phyloP scores from a whole-genome alignment of 1,140 invertebrate species.

The Nasonia vitripennis region DNA sequence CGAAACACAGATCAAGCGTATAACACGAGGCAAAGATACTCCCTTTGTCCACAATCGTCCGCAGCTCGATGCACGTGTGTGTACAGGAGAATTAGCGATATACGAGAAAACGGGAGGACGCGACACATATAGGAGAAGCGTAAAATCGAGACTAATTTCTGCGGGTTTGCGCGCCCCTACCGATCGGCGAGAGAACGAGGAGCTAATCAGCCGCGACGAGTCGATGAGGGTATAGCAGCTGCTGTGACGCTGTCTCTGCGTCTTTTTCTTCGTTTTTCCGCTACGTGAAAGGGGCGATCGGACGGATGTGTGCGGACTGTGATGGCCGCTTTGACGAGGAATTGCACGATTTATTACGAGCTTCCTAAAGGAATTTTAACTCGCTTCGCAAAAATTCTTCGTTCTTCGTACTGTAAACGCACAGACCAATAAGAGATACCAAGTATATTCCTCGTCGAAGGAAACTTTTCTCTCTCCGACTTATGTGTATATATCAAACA shows the following conservation, averaged over 20 bases:
- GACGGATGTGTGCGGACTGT: too few species aligned
- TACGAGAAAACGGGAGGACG: not conserved
- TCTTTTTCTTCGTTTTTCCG: not conserved
- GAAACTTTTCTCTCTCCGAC: not conserved
- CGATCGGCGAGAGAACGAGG: conserved; percentile 10
- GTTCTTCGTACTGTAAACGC: too few species aligned
- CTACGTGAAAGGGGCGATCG: not conserved
- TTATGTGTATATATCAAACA: too few species aligned
- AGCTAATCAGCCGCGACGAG: conserved; percentile 44
- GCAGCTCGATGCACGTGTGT: not conserved
- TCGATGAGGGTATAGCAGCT: conserved; percentile 28
- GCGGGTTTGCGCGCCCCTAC: conserved; percentile 26
- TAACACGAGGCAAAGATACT: not conserved
- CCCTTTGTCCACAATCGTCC: conserved; percentile 19
- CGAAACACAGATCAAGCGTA: not conserved
- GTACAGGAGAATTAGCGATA: conserved; percentile 15
- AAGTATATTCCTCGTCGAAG: too few species aligned
- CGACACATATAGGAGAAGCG: not conserved
- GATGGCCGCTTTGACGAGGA: too few species aligned
- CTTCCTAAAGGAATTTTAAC: too few species aligned
- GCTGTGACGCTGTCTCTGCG: not conserved
- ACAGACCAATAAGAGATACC: too few species aligned
- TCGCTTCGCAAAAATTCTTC: too few species aligned
- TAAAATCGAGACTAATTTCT: conserved; percentile 33
- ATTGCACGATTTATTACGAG: too few species aligned